Percentiles rank a stretch among this genome's conserved stretches.
These are phyloP conservation scores for Cromileptes altivelis DNA, from an alignment of 2,113 vertebrate species.

Conservation along the genomic window DNA sequence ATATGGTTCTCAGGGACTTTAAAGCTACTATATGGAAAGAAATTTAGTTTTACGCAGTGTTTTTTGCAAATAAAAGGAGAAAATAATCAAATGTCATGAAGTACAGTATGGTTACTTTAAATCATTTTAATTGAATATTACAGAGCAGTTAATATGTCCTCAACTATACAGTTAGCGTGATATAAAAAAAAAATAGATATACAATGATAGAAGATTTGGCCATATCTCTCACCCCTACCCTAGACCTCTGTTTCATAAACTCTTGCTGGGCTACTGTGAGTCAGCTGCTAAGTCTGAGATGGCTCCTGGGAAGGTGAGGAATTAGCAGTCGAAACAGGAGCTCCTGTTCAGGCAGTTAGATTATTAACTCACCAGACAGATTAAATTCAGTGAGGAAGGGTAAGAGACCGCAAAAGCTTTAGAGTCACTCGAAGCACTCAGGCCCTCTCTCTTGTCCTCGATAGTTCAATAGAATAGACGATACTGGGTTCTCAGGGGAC, in stretches of 20 bases:
- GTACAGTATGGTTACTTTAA: too few relatives aligned
- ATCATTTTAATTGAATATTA: too few relatives aligned
- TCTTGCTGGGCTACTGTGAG: conserved; percentile 6
- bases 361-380: conserved; percentile 4
- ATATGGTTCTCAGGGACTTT: too few relatives aligned
- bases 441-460: background rate
- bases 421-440: conserved; percentile 7
- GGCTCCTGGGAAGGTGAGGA: conserved; percentile 20
- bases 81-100: too few relatives aligned
- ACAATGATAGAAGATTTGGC: too few relatives aligned
- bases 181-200: too few relatives aligned
- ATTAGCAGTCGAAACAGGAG: conserved; percentile 15
- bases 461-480: background rate
- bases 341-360: conserved; percentile 17
- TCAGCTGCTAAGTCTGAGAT: conserved; percentile 16
- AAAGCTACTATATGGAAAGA: too few relatives aligned
- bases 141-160: too few relatives aligned
- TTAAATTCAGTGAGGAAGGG: background rate
- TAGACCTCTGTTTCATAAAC: background rate
- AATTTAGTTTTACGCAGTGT: too few relatives aligned
- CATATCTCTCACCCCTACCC: too few relatives aligned
- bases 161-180: too few relatives aligned
- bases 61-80: too few relatives aligned
- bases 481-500: background rate
- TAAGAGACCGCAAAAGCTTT: conserved; percentile 1